A percentile compares a stretch with the other conserved stretches of the same genome.
These are phyloP conservation scores for Ceuthmochares aereus DNA, from an alignment of 2,113 vertebrate genomes.

Conservation along the genomic window DNA sequence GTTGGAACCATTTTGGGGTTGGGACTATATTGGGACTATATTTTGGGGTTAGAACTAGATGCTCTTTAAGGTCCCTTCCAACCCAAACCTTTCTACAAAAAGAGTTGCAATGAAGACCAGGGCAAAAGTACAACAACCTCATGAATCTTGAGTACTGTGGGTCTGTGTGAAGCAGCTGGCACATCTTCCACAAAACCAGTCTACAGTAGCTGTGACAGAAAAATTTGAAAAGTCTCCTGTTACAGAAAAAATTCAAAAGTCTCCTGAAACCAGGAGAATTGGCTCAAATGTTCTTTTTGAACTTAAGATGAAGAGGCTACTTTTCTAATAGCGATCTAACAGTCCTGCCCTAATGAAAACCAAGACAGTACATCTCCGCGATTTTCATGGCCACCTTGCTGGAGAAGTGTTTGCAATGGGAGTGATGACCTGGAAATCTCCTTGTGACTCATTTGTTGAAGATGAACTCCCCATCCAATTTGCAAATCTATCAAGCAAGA, in stretches of 20 bases:
- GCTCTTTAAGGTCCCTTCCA: too few species aligned
- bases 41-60: too few species aligned
- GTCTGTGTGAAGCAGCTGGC: background rate
- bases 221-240: background rate
- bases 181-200: background rate
- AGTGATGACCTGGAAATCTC: background rate
- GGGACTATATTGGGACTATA: too few species aligned
- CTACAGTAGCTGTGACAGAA: background rate
- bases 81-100: too few species aligned
- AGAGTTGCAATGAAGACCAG: background rate
- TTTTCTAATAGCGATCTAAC: background rate
- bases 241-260: too few species aligned
- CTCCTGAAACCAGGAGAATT: background rate
- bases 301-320: background rate
- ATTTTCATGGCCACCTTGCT: background rate
- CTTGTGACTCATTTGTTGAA: background rate
- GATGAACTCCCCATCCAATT: background rate
- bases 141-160: background rate
- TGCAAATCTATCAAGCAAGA: background rate
- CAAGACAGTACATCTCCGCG: background rate
- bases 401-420: background rate
- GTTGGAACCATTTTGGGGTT: too few species aligned
- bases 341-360: background rate
- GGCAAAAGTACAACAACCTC: background rate
- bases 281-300: background rate